Base-by-base conservation (phyloP, 2,113 vertebrate genomes). In the Ctenomys sociabilis region DNA sequence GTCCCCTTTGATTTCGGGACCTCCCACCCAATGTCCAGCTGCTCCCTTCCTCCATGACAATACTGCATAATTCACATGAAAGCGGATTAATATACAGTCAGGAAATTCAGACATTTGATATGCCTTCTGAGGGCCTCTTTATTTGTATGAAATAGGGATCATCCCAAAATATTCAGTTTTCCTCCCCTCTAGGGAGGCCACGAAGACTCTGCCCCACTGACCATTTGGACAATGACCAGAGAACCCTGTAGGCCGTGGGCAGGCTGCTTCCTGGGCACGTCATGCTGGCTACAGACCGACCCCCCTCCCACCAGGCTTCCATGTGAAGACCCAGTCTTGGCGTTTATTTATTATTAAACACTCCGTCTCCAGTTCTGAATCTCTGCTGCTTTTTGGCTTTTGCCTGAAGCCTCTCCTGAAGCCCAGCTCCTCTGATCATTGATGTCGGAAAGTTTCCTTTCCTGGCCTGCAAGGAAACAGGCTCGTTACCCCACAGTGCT, bases 41-140 rank as follows among this genome's bases (percentile, higher is more conserved):
- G 85, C 84, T 19, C 14, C 92, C 94, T n/a, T 35, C 59, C 96
- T 40, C 88, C 72, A 64, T 16, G 93, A 95, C 96, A 87, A 94
- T 89, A 81, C 86, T 98, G 93, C 97, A 96, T 97, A 98, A 98
- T 97, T 98, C 96, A 98, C 94, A 13, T 26, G 95, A 97, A 98
- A 98, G 98, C 92, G 95, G 97, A 90, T 98, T 97, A 96, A 98
- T 96, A 97, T 89, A 94, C 94, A 75, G 95, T 92, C 98, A 97
- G 98, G 98, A 98, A 98, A 97, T 97, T 95, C 98, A 97, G 98
- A 98, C 97, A 98, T 90, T 95, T 37, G 95, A 98, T 98, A 98
- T 0, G 73, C 83, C 97, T 98, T 98, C 98, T 97, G 97, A 98
- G 93, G 94, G 94, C 82, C 94, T 96, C 97, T 98, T 97, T 98